Conservation (phyloP, 2,113 vertebrate genomes). For the Microtus richardsoni region DNA sequence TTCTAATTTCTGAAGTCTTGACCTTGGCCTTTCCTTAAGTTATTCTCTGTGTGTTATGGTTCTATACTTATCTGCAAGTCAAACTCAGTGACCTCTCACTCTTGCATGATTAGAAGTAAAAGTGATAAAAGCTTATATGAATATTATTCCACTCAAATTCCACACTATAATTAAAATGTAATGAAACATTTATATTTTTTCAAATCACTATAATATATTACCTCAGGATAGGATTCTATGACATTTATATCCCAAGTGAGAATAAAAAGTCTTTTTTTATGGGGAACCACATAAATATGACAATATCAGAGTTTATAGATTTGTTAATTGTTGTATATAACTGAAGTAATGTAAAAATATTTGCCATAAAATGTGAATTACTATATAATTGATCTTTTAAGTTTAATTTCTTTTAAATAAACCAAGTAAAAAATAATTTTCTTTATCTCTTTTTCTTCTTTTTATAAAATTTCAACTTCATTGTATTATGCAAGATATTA, state of each 20-base stretch:
- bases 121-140: conserved; percentile 9
- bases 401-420: conserved; percentile 50
- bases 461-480: neutral
- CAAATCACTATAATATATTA: conserved; percentile 31
- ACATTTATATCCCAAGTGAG: neutral
- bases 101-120: conserved; percentile 48
- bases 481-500: neutral
- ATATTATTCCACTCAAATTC: conserved; percentile 26
- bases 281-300: conserved; percentile 24
- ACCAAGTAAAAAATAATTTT: conserved; percentile 1
- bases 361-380: conserved; percentile 21
- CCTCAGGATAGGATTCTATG: conserved; percentile 20
- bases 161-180: conserved; percentile 52
- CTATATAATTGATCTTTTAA: conserved; percentile 27
- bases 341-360: neutral
- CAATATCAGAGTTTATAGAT: neutral
- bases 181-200: conserved; percentile 42
- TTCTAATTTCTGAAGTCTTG: conserved; percentile 56
- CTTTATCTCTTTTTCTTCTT: neutral
- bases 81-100: conserved; percentile 35
- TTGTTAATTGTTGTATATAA: neutral
- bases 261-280: neutral
- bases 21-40: conserved; percentile 36
- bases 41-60: neutral
- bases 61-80: conserved; percentile 49